phyloP scores from a whole-genome alignment of 2,888 invertebrate species.

The Calameuta pallipes region DNA sequence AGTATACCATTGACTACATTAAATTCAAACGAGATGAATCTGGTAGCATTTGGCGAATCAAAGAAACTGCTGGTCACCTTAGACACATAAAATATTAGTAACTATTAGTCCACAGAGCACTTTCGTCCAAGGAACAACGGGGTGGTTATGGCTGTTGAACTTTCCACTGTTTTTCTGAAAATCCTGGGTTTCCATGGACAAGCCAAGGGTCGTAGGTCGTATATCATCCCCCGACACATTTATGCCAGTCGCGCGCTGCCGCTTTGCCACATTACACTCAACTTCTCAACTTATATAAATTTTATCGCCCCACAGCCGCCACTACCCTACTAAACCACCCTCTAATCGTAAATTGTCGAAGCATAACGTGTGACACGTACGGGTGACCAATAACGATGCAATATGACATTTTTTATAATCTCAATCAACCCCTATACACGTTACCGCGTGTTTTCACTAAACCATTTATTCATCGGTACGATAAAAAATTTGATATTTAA shows the following conservation, averaged over 20 bases:
- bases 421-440: too few species aligned
- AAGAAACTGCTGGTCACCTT: too few species aligned
- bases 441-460: too few species aligned
- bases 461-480: too few species aligned
- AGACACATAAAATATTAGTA: too few species aligned
- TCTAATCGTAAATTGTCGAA: too few species aligned
- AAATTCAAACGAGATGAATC: too few species aligned
- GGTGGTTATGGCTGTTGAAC: not conserved
- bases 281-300: constrained; percentile 50
- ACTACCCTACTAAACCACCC: constrained; percentile 23
- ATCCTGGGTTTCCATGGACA: constrained; percentile 14
- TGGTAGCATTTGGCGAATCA: too few species aligned
- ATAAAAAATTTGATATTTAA: too few species aligned
- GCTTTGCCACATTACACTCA: constrained; percentile 50
- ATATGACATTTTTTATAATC: constrained; percentile 19
- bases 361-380: too few species aligned
- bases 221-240: constrained; percentile 48
- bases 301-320: constrained; percentile 32
- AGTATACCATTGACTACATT: too few species aligned
- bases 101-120: too few species aligned
- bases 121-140: not conserved
- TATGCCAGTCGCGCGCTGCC: constrained; percentile 47
- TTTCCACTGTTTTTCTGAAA: constrained; percentile 11
- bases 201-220: constrained; percentile 28
- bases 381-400: constrained; percentile 25